These are phyloP conservation scores for Ondatra zibethicus DNA, from an alignment of 2,113 vertebrate genomes.

Conservation along the genomic window DNA sequence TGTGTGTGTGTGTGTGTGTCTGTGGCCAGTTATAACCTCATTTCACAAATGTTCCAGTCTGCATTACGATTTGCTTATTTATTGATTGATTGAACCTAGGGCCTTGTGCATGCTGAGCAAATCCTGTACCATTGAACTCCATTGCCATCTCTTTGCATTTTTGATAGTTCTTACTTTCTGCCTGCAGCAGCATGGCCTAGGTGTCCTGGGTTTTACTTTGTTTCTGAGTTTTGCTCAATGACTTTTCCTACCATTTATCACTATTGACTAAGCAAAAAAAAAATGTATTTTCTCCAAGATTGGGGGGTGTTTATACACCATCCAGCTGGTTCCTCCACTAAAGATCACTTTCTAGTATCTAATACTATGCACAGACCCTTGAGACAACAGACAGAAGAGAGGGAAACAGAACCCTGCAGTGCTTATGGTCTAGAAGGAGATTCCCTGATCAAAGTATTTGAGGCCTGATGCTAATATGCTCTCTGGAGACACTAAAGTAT, in stretches of 20 bases:
- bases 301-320: not conserved
- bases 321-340: slow-evolving; percentile 24
- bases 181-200: not conserved
- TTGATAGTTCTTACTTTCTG: slow-evolving; percentile 21
- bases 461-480: slow-evolving; percentile 3
- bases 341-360: slow-evolving; percentile 30
- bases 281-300: slow-evolving; percentile 8
- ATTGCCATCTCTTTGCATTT: not conserved
- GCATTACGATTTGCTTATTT: not conserved
- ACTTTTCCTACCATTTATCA: slow-evolving; percentile 11
- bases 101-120: not conserved
- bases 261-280: slow-evolving; percentile 42
- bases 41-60: not conserved
- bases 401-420: not conserved
- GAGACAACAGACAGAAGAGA: not conserved
- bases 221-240: not conserved
- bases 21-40: not conserved
- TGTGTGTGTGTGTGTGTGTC: not conserved
- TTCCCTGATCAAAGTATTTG: not conserved
- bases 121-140: not conserved
- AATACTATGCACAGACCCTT: not conserved
- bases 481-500: not conserved
- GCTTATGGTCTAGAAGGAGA: not conserved
- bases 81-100: not conserved
- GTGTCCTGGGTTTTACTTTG: not conserved